These are phyloP conservation scores for Poecilus cupreus DNA, from an alignment of 2,888 invertebrate species.

Conservation along the genomic window DNA sequence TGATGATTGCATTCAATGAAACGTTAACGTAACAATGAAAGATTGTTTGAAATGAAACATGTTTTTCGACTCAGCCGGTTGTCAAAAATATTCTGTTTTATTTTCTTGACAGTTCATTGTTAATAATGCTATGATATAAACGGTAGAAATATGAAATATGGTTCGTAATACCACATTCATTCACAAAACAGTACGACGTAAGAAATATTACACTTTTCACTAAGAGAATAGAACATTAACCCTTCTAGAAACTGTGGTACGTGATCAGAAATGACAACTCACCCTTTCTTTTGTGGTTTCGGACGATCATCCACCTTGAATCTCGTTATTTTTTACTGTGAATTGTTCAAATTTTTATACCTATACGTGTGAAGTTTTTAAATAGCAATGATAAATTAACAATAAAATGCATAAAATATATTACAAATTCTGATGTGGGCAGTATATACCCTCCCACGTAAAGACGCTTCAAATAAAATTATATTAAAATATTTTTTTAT, in stretches of 20 bases:
- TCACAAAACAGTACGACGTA: neutral
- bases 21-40: slow-evolving; percentile 9
- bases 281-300: neutral
- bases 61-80: slow-evolving; percentile 2
- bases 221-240: neutral
- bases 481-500: too few species aligned
- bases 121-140: neutral
- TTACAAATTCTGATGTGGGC: too few species aligned
- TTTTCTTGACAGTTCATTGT: neutral
- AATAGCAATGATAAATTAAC: neutral
- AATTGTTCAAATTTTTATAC: slow-evolving; percentile 1
- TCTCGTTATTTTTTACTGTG: neutral
- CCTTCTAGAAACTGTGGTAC: neutral
- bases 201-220: neutral
- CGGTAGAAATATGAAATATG: neutral
- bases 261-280: neutral
- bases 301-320: neutral
- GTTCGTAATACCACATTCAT: too few species aligned
- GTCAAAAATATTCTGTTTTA: neutral
- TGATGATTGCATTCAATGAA: slow-evolving; percentile 11
- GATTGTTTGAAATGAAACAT: slow-evolving; percentile 1
- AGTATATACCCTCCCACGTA: too few species aligned
- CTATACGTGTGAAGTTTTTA: neutral
- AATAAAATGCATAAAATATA: neutral
- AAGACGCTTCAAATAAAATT: too few species aligned